Evolutionary conservation across 2,113 vertebrate genomes (phyloP), one percentile per base, ranked within the genome.

Genomic region (Cyprinodon tularosa): DNA sequence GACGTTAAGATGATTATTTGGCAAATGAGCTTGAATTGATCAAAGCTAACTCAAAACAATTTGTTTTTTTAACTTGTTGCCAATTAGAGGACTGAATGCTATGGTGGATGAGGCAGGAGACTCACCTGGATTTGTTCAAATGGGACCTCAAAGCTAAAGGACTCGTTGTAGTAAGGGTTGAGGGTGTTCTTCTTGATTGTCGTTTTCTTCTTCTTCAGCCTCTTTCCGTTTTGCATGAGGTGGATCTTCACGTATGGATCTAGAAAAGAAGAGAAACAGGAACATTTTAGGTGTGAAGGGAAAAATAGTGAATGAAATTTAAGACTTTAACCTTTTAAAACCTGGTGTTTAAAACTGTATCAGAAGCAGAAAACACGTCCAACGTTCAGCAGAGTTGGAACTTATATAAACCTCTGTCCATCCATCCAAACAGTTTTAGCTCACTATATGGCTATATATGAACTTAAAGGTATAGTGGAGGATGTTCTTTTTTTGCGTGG

Each of bases 151-250:
- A 99, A 99, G 93, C 98, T 99, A 94, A 99, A 99, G 71, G 98
- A 99, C 93, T 99, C 98, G 0, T 99, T 99, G 95, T 99, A 99
- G 93, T 99, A 99, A 80, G 98, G 98, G 93, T 99, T 99, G 71
- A 99, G 98, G 69, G 98, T 99, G 91, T 99, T 99, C 95, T 99
- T 99, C 91, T 99, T 99, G 95, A 99, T 99, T 84, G 97, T 99
- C 78, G 97, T 99, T 96, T 99, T 99, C 95, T 99, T 99, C 94
- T 99, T 99, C 95, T 99, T 99, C 95, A 99, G 96, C 80, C 98
- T 95, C 92, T 99, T 99, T 70, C 97, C 98, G 1, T 99, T 99
- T 90, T 99, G 97, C 98, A 99, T 99, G 95, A 99, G 95, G 90
- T 99, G 98, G 90, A 99, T 98, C 93, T 99, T 99, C 89, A 96